phyloP scores from a whole-genome alignment of 2,888 invertebrate genomes.

The Tupiocoris notatus region DNA sequence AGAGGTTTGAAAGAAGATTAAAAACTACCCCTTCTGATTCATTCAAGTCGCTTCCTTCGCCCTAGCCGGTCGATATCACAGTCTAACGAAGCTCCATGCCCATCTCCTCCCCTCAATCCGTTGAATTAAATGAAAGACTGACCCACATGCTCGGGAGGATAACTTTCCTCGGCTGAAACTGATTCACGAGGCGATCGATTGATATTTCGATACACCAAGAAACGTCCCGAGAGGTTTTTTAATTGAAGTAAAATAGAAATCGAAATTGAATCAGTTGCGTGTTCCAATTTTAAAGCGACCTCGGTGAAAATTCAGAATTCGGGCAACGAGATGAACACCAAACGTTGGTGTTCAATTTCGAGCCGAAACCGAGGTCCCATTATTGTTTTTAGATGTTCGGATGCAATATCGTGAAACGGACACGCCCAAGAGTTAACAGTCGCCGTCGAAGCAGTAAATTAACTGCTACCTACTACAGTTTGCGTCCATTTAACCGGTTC shows the following conservation, averaged over 20 bases:
- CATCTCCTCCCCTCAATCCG: neutral
- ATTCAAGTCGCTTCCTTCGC: constrained; percentile 13
- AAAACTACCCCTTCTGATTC: constrained; percentile 38
- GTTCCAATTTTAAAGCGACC: no score
- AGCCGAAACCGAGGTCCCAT: neutral
- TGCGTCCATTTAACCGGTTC: neutral
- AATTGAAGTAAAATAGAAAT: no score
- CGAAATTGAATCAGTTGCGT: no score
- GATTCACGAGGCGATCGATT: no score
- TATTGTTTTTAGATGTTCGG: neutral
- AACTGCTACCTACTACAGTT: neutral
- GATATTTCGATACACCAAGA: no score
- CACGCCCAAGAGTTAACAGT: neutral
- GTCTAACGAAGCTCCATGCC: neutral
- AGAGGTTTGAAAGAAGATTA: constrained; percentile 30
- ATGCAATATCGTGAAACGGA: neutral
- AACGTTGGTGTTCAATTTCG: neutral
- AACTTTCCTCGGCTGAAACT: neutral
- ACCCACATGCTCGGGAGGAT: constrained; percentile 18
- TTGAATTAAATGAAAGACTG: constrained; percentile 4
- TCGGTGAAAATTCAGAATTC: no score
- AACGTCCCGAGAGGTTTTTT: no score
- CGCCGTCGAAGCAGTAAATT: neutral
- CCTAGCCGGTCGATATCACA: constrained; percentile 28
- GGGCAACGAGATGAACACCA: neutral